Percentiles rank a stretch among this genome's conserved stretches.
Evolutionary conservation across 2,888 invertebrate species (phyloP).

Genomic region (Calliscelio sp.): DNA sequence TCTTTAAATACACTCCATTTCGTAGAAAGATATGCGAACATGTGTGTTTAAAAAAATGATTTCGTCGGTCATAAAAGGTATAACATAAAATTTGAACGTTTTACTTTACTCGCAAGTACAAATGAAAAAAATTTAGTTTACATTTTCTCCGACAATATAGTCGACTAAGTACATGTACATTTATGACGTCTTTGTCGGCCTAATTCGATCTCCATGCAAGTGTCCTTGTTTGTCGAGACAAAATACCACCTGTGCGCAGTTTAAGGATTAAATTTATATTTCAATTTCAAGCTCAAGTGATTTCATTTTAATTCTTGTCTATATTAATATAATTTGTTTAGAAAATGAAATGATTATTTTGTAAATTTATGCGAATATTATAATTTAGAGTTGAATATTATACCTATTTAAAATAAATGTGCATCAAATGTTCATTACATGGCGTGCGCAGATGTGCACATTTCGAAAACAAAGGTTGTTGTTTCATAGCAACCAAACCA

Average conservation of each 20-base stretch:
- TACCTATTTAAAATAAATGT: too few species aligned
- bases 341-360: neutral
- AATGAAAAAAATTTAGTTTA: neutral
- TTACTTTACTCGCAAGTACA: neutral
- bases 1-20: neutral
- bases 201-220: neutral
- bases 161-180: neutral
- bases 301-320: neutral
- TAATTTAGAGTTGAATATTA: neutral
- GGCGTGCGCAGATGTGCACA: too few species aligned
- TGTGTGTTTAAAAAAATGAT: neutral
- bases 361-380: neutral
- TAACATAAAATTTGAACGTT: neutral
- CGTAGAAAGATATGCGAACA: neutral
- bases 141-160: neutral
- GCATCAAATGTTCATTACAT: too few species aligned
- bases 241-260: neutral
- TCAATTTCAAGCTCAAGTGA: neutral
- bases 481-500: too few species aligned
- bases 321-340: neutral
- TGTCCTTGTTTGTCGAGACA: conserved; percentile 1
- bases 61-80: neutral
- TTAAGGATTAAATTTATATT: neutral
- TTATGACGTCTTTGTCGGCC: neutral
- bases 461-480: too few species aligned